Evolutionary conservation across 2,113 vertebrate genomes (phyloP).

Genomic region (Pachypanchax playfairii): DNA sequence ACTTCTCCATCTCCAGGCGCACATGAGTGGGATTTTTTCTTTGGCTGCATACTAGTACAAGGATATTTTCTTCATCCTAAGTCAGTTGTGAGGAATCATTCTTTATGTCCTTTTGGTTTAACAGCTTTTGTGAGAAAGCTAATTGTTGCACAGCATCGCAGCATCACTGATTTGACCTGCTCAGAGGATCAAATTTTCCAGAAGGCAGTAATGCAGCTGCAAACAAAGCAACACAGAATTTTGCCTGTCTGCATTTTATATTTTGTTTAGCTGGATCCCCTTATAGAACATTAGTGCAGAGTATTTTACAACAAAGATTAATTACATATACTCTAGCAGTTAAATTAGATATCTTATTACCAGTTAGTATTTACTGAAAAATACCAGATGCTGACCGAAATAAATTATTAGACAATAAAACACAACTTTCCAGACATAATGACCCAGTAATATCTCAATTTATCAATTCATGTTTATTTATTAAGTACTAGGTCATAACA

Average conservation of each 20-base stretch:
- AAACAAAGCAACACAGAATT: too few relatives aligned
- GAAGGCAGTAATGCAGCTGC: neutral
- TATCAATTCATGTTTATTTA: too few relatives aligned
- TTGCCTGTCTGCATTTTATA: too few relatives aligned
- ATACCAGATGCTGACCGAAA: neutral
- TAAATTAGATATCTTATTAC: too few relatives aligned
- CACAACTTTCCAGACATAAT: constrained; percentile 36
- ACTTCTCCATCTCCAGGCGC: constrained; percentile 8
- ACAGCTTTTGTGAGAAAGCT: constrained; percentile 21
- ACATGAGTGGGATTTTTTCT: constrained; percentile 19
- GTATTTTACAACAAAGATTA: too few relatives aligned
- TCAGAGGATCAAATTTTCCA: neutral
- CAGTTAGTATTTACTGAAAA: too few relatives aligned
- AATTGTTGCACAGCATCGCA: constrained; percentile 9
- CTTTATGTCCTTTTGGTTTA: constrained; percentile 16
- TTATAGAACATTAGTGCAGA: too few relatives aligned
- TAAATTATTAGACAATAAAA: constrained; percentile 16
- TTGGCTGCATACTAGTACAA: constrained; percentile 29
- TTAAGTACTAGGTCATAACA: too few relatives aligned
- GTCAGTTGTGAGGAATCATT: constrained; percentile 28
- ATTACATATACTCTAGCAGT: too few relatives aligned
- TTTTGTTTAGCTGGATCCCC: too few relatives aligned
- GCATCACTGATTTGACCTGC: constrained; percentile 11
- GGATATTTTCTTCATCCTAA: constrained; percentile 19
- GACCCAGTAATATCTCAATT: too few relatives aligned